Evolutionary conservation across 2,797 vertebrate species (phyloP).

Genomic region (Eulemur rubriventer): DNA sequence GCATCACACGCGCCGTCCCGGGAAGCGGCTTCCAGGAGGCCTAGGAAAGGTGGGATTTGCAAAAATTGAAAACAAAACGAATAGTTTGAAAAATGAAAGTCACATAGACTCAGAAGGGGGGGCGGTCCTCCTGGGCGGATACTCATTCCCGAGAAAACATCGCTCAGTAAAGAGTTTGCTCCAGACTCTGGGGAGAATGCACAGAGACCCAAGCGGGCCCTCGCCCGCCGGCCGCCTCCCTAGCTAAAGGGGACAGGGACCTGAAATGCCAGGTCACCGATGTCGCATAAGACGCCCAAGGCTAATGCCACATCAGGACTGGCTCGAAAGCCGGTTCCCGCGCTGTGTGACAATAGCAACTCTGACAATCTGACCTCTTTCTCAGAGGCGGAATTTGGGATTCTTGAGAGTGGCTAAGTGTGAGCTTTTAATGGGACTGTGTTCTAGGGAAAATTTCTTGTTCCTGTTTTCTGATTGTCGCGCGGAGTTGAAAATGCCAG

Average conservation of each 20-base stretch:
- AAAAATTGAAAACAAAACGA: not conserved
- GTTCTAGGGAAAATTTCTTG: not conserved
- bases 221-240: not conserved
- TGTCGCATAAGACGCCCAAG: rapidly evolving
- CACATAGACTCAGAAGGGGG: not conserved
- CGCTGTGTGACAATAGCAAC: rapidly evolving
- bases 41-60: too few species aligned
- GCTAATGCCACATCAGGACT: not conserved
- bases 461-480: rapidly evolving
- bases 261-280: rapidly evolving
- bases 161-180: not conserved
- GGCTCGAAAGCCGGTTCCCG: not conserved
- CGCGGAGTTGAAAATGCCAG: not conserved
- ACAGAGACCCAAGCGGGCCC: not conserved
- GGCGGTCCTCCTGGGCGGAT: not conserved
- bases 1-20: not conserved
- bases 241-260: not conserved
- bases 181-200: not conserved
- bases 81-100: not conserved
- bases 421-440: not conserved
- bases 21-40: not conserved
- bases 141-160: not conserved
- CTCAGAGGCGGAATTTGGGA: not conserved
- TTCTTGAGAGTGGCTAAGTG: not conserved
- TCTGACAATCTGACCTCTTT: not conserved